These are phyloP conservation scores for Archaeoteleia sp. DNA, from an alignment of 2,888 invertebrate species.

Conservation along the genomic window DNA sequence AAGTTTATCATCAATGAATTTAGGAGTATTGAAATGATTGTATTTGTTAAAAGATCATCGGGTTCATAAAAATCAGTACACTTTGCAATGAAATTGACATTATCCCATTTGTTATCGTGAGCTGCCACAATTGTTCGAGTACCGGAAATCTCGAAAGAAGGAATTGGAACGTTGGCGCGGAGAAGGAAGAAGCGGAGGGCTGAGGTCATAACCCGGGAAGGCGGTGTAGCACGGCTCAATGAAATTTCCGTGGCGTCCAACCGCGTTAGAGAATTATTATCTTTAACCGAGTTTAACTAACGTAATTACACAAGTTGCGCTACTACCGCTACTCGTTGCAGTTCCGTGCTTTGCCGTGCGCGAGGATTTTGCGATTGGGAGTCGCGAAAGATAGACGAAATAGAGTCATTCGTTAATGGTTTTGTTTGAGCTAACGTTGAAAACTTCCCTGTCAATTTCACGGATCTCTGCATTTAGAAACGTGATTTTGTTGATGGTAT, in stretches of 20 bases:
- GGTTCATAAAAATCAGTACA: constrained; percentile 23
- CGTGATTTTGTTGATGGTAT: not conserved
- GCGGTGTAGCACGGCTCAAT: constrained; percentile 44
- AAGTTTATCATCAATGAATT: no score
- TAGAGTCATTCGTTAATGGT: constrained; percentile 51
- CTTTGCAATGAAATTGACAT: constrained; percentile 36
- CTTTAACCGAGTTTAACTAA: constrained; percentile 60
- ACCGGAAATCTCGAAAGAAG: constrained; percentile 45
- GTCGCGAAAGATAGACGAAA: constrained; percentile 25
- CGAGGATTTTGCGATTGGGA: constrained; percentile 33
- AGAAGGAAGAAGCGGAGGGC: constrained; percentile 30
- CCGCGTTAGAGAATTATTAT: constrained; percentile 58
- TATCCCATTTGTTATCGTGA: constrained; percentile 36
- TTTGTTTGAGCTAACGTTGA: constrained; percentile 43
- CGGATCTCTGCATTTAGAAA: constrained; percentile 1
- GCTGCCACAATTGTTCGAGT: constrained; percentile 32
- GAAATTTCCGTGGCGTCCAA: constrained; percentile 55
- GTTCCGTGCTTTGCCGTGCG: constrained; percentile 37
- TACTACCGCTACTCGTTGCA: constrained; percentile 14
- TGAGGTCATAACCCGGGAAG: constrained; percentile 42
- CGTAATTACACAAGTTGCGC: constrained; percentile 54
- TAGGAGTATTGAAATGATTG: no score
- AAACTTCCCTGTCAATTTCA: constrained; percentile 34
- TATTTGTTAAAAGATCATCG: no score
- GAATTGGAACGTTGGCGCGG: constrained; percentile 19